Evolutionary conservation across 2,797 vertebrate species (phyloP).

Genomic region (Platalea minor): DNA sequence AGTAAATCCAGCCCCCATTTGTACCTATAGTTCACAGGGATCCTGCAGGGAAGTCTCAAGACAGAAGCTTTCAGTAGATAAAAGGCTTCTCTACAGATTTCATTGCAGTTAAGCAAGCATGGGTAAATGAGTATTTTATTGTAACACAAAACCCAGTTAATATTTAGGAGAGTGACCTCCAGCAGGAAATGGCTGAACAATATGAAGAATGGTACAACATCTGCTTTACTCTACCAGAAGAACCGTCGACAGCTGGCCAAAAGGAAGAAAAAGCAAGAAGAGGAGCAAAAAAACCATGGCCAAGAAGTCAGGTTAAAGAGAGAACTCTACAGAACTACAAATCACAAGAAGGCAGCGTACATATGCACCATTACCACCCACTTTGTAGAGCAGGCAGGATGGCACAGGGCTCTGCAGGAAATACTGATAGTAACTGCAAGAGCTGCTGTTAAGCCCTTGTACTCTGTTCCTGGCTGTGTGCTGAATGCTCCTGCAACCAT

Average conservation of each 20-base stretch:
- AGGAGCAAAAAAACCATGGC: not conserved
- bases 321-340: not conserved
- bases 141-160: not conserved
- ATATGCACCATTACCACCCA: not conserved
- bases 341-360: not conserved
- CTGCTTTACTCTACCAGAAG: not conserved
- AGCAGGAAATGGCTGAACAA: not conserved
- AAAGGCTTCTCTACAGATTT: not conserved
- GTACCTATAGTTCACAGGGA: not conserved
- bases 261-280: not conserved
- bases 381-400: not conserved
- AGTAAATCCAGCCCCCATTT: not conserved
- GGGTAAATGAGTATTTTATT: not conserved
- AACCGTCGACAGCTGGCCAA: not conserved
- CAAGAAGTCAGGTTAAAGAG: not conserved
- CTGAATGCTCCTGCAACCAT: not conserved
- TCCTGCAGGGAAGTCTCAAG: not conserved
- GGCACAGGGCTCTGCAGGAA: not conserved
- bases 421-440: not conserved
- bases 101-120: not conserved
- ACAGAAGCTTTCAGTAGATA: not conserved
- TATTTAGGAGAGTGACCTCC: not conserved
- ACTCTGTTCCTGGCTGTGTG: not conserved
- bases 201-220: not conserved
- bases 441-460: not conserved